phyloP scores from a whole-genome alignment of 2,888 invertebrate genomes.

The Nipponacmea schrenckii region DNA sequence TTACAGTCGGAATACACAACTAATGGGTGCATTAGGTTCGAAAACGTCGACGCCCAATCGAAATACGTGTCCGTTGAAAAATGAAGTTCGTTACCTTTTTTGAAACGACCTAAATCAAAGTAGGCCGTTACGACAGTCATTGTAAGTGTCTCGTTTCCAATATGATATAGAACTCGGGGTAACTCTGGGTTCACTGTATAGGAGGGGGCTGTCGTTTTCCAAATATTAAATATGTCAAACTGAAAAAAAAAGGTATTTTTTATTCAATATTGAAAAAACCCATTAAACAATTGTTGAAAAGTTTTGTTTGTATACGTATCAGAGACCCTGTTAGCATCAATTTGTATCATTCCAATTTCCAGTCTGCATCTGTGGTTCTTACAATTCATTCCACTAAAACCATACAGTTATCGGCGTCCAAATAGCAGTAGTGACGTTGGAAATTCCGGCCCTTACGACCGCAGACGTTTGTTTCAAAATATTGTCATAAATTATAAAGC shows the following conservation, averaged over 20 bases:
- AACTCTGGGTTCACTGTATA: not conserved
- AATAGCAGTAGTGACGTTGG: no score
- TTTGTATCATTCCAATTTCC: no score
- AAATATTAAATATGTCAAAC: not conserved
- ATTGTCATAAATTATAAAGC: no score
- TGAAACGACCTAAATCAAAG: slow-evolving; percentile 40
- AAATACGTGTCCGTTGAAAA: slow-evolving; percentile 29
- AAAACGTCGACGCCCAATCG: slow-evolving; percentile 30
- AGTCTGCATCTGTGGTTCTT: no score
- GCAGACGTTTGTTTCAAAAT: no score
- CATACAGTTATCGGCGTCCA: no score
- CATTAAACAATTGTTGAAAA: no score
- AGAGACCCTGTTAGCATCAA: no score
- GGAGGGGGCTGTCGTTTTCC: not conserved
- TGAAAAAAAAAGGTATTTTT: not conserved
- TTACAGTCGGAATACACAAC: slow-evolving; percentile 44
- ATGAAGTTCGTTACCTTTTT: slow-evolving; percentile 28
- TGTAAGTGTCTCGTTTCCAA: not conserved
- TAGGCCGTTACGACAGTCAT: slow-evolving; percentile 45
- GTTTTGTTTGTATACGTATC: no score
- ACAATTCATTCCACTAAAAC: no score
- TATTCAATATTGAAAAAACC: no score
- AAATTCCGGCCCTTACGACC: no score
- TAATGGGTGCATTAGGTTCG: slow-evolving; percentile 33
- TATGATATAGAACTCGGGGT: not conserved